Evolutionary conservation across 2,113 vertebrate species (phyloP).

Genomic region (Hippocampus comes): DNA sequence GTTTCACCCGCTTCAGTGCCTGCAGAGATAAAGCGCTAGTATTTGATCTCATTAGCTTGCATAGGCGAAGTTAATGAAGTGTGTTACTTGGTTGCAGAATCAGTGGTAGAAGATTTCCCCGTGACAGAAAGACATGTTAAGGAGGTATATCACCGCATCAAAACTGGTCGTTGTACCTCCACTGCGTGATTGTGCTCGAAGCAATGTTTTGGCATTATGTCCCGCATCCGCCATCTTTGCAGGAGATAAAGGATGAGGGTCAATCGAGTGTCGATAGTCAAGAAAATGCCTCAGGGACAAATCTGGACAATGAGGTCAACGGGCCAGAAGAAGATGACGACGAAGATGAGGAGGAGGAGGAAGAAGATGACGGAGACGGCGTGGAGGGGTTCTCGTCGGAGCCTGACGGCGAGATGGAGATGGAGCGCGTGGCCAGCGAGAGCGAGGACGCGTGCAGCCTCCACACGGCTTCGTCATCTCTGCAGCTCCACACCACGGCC

Average conservation of each 20-base stretch:
- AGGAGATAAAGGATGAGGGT: conserved; percentile 78
- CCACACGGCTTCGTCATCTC: conserved; percentile 81
- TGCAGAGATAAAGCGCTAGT: not conserved
- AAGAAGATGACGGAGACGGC: conserved; percentile 77
- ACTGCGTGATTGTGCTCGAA: not conserved
- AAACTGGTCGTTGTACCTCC: conserved; percentile 17
- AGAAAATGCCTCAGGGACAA: conserved; percentile 53
- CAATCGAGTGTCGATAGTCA: conserved; percentile 63
- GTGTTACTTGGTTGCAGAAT: conserved; percentile 72
- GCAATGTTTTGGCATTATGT: conserved; percentile 15
- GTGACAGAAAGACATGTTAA: conserved; percentile 73
- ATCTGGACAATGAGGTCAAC: conserved; percentile 57
- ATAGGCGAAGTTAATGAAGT: not conserved
- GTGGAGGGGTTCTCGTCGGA: conserved; percentile 84
- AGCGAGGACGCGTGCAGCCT: conserved; percentile 95
- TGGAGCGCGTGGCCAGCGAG: conserved; percentile 88
- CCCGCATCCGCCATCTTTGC: conserved; percentile 38
- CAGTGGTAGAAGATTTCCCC: conserved; percentile 77
- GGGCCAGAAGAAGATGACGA: conserved; percentile 49
- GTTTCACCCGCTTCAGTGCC: conserved; percentile 5
- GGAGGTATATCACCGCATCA: conserved; percentile 75
- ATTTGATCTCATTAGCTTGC: not conserved
- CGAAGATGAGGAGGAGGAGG: conserved; percentile 59
- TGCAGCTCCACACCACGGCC: conserved; percentile 85
- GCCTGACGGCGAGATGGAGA: conserved; percentile 80